Percentiles rank a stretch among this genome's conserved stretches.
phyloP scores from a whole-genome alignment of 2,888 invertebrate genomes.

The Drosophila niveifrons region DNA sequence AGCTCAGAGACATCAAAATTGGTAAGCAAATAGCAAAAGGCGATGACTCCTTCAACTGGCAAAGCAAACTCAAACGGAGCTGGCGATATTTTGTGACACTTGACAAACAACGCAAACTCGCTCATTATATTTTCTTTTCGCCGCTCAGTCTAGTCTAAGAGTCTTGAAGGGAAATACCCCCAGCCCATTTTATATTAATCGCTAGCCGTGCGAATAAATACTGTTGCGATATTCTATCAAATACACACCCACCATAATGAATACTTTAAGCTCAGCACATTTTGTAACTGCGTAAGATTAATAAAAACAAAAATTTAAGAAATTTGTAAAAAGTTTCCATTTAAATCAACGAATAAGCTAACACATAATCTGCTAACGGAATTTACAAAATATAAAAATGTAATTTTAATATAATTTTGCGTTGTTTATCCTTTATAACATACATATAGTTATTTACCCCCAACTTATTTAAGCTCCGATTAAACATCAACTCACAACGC shows the following conservation, averaged over 20 bases:
- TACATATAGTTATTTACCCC: too few relatives aligned
- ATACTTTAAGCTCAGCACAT: conserved; percentile 71
- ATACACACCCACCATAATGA: conserved; percentile 19
- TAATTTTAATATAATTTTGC: too few relatives aligned
- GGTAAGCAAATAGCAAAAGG: conserved; percentile 67
- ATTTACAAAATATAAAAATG: too few relatives aligned
- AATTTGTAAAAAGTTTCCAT: too few relatives aligned
- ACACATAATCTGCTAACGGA: too few relatives aligned
- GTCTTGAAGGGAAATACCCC: background rate
- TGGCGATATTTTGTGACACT: conserved; percentile 41
- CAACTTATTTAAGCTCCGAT: too few relatives aligned
- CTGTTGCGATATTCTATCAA: conserved; percentile 74
- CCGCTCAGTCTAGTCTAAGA: background rate
- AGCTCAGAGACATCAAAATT: conserved; percentile 61
- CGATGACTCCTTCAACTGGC: conserved; percentile 33
- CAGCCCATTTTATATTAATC: background rate
- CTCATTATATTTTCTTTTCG: background rate
- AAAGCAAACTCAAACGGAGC: conserved; percentile 41
- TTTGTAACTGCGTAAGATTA: conserved; percentile 58
- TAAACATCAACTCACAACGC: too few relatives aligned
- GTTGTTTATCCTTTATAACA: too few relatives aligned
- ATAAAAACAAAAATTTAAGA: conserved; percentile 18
- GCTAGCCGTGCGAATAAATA: conserved; percentile 68
- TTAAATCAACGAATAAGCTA: too few relatives aligned
- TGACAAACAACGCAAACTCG: conserved; percentile 32